Evolutionary conservation across 2,888 invertebrate species (phyloP).

Genomic region (Herminia tarsipennalis): DNA sequence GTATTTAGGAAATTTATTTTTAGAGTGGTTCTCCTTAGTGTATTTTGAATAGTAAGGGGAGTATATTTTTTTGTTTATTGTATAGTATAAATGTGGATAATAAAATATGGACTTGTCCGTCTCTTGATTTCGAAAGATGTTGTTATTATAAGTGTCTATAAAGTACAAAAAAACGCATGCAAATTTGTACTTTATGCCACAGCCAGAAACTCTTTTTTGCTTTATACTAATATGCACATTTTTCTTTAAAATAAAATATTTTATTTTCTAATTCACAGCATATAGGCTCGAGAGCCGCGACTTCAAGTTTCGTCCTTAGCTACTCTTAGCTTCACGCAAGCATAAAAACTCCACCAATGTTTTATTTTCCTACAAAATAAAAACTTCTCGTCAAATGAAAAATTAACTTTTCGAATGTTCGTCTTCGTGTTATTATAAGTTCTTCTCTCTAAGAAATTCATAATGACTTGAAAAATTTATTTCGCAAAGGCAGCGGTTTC

Average conservation of each 20-base stretch:
- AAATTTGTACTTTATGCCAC: too few species aligned
- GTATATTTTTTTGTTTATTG: too few species aligned
- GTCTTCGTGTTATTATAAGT: conserved; percentile 56
- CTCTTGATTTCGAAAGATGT: too few species aligned
- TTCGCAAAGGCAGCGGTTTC: conserved; percentile 37
- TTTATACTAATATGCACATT: too few species aligned
- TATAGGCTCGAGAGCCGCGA: background rate
- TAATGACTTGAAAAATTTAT: conserved; percentile 54
- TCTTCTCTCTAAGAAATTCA: conserved; percentile 51
- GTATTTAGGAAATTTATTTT: too few species aligned
- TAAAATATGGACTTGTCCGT: too few species aligned
- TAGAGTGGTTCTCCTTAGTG: too few species aligned
- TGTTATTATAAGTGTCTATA: too few species aligned
- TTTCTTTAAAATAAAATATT: background rate
- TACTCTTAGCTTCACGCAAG: conserved; percentile 27
- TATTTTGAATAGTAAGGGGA: too few species aligned
- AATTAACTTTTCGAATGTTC: conserved; percentile 62
- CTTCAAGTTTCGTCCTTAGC: background rate
- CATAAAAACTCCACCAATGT: conserved; percentile 38
- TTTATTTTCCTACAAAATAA: conserved; percentile 40
- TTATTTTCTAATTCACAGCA: background rate
- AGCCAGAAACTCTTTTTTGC: background rate
- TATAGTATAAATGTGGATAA: too few species aligned
- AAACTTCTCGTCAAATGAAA: conserved; percentile 50
- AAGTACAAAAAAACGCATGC: too few species aligned